Evolutionary conservation across 2,888 invertebrate species (phyloP).

Genomic region (Seira ritae): DNA sequence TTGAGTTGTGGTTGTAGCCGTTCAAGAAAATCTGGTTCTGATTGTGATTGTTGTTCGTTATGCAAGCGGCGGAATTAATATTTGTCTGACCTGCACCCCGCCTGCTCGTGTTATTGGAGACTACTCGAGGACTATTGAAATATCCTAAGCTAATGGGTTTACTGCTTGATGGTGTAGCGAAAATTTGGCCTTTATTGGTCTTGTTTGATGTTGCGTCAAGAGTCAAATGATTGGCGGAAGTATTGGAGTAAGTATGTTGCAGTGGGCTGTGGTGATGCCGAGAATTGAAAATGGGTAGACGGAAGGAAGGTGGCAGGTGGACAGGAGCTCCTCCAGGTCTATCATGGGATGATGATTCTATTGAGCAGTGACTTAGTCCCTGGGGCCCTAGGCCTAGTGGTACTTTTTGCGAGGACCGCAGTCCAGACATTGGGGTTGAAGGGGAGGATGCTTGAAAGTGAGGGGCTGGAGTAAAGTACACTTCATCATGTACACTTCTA

Average conservation of each 20-base stretch:
- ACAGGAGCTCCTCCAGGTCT: slow-evolving; percentile 33
- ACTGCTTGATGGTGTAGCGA: slow-evolving; percentile 50
- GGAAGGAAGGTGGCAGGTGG: slow-evolving; percentile 59
- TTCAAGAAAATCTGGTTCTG: slow-evolving; percentile 45
- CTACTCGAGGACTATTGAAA: slow-evolving; percentile 62
- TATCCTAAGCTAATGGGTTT: slow-evolving; percentile 56
- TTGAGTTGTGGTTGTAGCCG: slow-evolving; percentile 18
- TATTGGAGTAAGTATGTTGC: slow-evolving; percentile 56
- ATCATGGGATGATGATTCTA: slow-evolving; percentile 50
- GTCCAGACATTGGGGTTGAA: slow-evolving; percentile 61
- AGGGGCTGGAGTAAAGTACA: slow-evolving; percentile 63
- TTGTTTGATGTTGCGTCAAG: slow-evolving; percentile 41
- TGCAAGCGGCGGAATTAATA: slow-evolving; percentile 19
- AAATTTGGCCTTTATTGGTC: slow-evolving; percentile 44
- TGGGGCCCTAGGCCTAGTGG: slow-evolving; percentile 55
- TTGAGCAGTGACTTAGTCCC: slow-evolving; percentile 62
- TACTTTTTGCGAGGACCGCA: slow-evolving; percentile 56
- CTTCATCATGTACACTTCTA: slow-evolving; percentile 68
- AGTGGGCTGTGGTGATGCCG: slow-evolving; percentile 51
- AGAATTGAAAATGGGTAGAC: slow-evolving; percentile 54
- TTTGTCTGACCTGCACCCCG: slow-evolving; percentile 8
- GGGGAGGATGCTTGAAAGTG: slow-evolving; percentile 66
- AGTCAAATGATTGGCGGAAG: slow-evolving; percentile 42
- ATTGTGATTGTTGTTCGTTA: slow-evolving; percentile 39
- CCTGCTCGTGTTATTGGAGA: slow-evolving; percentile 43